A percentile compares a stretch with the other conserved stretches of the same genome.
These are phyloP conservation scores for Plebejus anna DNA, from an alignment of 2,888 invertebrate genomes.

Conservation along the genomic window DNA sequence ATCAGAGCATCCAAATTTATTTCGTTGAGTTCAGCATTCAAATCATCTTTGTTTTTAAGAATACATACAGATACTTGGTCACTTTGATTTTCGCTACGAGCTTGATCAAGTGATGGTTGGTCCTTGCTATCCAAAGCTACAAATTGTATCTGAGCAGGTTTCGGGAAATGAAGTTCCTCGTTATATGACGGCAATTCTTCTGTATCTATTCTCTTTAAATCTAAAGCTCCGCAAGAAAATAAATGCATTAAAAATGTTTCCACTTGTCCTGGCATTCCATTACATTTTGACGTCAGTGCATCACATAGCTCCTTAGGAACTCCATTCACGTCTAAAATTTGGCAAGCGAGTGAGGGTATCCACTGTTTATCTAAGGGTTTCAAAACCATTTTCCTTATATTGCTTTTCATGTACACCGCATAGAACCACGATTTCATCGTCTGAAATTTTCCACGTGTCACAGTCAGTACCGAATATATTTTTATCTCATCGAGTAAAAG, in stretches of 20 bases:
- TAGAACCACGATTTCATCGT: slow-evolving; percentile 64
- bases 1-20: slow-evolving; percentile 71
- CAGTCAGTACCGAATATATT: slow-evolving; percentile 58
- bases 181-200: slow-evolving; percentile 47
- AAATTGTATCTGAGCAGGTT: slow-evolving; percentile 51
- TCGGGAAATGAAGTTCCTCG: slow-evolving; percentile 63
- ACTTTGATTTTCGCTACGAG: slow-evolving; percentile 49
- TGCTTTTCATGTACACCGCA: slow-evolving; percentile 58
- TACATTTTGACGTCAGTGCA: slow-evolving; percentile 65
- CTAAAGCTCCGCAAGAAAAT: slow-evolving; percentile 69
- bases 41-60: slow-evolving; percentile 57
- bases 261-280: slow-evolving; percentile 74
- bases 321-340: slow-evolving; percentile 79
- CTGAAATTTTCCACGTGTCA: slow-evolving; percentile 63
- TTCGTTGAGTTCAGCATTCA: slow-evolving; percentile 59
- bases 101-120: slow-evolving; percentile 53
- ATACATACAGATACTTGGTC: slow-evolving; percentile 57
- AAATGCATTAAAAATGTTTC: slow-evolving; percentile 74
- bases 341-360: slow-evolving; percentile 78
- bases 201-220: slow-evolving; percentile 53
- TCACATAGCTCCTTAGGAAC: slow-evolving; percentile 75
- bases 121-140: slow-evolving; percentile 56
- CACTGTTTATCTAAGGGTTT: slow-evolving; percentile 57
- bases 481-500: slow-evolving; percentile 56
- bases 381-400: slow-evolving; percentile 65